These are phyloP conservation scores for Tetropium fuscum DNA, from an alignment of 2,888 invertebrate genomes.

Conservation along the genomic window DNA sequence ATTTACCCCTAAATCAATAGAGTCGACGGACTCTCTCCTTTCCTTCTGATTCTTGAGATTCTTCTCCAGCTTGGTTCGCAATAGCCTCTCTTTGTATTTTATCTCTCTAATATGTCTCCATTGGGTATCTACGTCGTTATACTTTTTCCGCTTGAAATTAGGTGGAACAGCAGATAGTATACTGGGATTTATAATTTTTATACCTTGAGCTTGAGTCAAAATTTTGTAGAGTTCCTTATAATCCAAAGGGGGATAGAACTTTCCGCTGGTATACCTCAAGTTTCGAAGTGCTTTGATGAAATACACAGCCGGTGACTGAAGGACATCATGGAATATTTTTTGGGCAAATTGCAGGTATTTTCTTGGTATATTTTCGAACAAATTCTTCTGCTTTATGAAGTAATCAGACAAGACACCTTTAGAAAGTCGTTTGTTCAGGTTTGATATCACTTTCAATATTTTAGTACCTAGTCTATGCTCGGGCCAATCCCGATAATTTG, in stretches of 20 bases:
- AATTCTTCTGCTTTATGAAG: constrained; percentile 78
- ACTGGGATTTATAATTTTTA: constrained; percentile 38
- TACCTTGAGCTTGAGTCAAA: constrained; percentile 25
- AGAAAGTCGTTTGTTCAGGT: constrained; percentile 74
- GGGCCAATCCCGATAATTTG: constrained; percentile 78
- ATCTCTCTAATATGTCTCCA: constrained; percentile 39
- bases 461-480: constrained; percentile 80
- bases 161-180: constrained; percentile 21
- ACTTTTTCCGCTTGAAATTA: constrained; percentile 32
- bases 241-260: constrained; percentile 51
- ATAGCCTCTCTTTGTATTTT: constrained; percentile 33
- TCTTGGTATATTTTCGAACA: constrained; percentile 79
- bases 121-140: constrained; percentile 42
- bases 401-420: constrained; percentile 77
- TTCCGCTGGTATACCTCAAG: constrained; percentile 69
- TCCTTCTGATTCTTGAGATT: constrained; percentile 41
- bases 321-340: constrained; percentile 74
- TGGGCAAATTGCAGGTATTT: constrained; percentile 74
- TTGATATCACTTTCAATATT: constrained; percentile 73
- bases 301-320: constrained; percentile 80
- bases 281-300: constrained; percentile 77
- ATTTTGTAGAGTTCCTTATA: constrained; percentile 52
- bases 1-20: constrained; percentile 71
- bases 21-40: constrained; percentile 56
- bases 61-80: constrained; percentile 34